Conservation (phyloP, 2,797 vertebrate species). For the Furcifer pardalis region DNA sequence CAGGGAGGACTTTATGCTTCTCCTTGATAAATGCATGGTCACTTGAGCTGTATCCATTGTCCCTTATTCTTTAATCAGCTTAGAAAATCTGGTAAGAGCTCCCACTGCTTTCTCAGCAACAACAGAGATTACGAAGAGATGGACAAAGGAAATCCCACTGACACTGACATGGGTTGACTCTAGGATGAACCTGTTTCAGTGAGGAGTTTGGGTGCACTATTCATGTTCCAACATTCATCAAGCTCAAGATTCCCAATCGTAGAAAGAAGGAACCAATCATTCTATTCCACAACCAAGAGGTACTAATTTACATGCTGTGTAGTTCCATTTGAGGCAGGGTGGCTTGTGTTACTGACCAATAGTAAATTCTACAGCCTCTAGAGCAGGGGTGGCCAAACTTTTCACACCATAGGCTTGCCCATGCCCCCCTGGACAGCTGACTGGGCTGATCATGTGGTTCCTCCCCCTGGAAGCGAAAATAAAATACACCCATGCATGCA, state of each 20-base stretch:
- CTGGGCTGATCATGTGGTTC: too few relatives aligned
- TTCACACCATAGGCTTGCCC: too few relatives aligned
- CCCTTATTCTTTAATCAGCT: background rate
- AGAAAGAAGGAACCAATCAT: background rate
- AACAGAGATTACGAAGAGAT: background rate
- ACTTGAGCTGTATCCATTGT: background rate
- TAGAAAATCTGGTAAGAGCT: background rate
- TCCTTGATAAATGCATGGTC: background rate
- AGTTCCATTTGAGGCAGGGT: background rate
- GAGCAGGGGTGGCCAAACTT: too few relatives aligned
- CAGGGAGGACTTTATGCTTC: background rate
- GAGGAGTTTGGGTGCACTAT: background rate
- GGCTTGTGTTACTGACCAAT: too few relatives aligned
- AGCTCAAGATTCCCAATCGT: background rate
- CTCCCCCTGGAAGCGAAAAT: too few relatives aligned
- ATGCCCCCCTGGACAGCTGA: too few relatives aligned
- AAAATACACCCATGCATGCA: too few relatives aligned
- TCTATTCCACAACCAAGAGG: background rate
- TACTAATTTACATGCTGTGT: background rate
- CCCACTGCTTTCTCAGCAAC: background rate
- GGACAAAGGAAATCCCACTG: background rate
- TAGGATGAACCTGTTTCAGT: background rate
- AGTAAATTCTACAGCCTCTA: too few relatives aligned
- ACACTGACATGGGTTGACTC: background rate
- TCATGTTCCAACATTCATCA: background rate